These are phyloP conservation scores for Tethea ocularis DNA, from an alignment of 2,888 invertebrate species.

Conservation along the genomic window DNA sequence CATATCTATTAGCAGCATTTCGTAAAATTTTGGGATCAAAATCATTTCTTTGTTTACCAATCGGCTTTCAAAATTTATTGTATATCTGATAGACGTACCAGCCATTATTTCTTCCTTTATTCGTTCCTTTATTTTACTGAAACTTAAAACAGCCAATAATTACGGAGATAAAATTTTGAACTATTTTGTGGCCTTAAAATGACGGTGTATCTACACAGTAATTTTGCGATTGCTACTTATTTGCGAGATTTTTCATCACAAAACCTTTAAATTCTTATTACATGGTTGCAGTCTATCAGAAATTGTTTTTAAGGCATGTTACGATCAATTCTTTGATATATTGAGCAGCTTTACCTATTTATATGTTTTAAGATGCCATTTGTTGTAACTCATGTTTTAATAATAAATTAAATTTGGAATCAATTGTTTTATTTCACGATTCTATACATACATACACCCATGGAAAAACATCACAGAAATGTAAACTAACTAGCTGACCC, in stretches of 20 bases:
- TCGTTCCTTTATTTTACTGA: neutral
- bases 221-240: neutral
- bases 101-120: too few species aligned
- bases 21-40: slow-evolving; percentile 72
- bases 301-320: slow-evolving; percentile 40
- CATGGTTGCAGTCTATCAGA: slow-evolving; percentile 13
- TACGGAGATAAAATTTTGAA: neutral
- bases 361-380: slow-evolving; percentile 80
- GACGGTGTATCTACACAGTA: too few species aligned
- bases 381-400: slow-evolving; percentile 84
- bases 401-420: slow-evolving; percentile 77
- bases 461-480: too few species aligned
- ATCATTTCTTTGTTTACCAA: slow-evolving; percentile 43
- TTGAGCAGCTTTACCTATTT: slow-evolving; percentile 82
- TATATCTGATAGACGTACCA: slow-evolving; percentile 16
- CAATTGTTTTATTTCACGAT: slow-evolving; percentile 29
- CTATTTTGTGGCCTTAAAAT: neutral
- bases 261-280: too few species aligned
- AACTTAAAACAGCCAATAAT: neutral
- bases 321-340: slow-evolving; percentile 50
- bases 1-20: too few species aligned
- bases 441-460: too few species aligned
- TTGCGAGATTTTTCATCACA: neutral
- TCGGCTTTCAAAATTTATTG: slow-evolving; percentile 54
- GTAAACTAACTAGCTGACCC: too few species aligned